These are phyloP conservation scores for Hypothenemus hampei DNA, from an alignment of 1,140 invertebrate genomes.

Conservation along the genomic window DNA sequence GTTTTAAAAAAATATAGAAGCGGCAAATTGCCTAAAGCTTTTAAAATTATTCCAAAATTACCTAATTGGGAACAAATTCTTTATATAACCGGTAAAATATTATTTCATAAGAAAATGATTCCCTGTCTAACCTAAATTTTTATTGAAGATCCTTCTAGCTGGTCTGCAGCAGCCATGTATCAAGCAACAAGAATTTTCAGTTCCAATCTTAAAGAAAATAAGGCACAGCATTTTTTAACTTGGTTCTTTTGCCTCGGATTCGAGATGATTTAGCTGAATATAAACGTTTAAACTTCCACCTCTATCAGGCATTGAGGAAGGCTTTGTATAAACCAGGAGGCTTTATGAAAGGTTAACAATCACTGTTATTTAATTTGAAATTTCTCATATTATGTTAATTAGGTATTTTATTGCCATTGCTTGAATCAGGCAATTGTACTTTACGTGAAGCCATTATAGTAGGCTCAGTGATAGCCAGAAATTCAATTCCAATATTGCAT, in stretches of 20 bases:
- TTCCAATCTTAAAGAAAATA: slow-evolving; percentile 91
- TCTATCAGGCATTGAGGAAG: slow-evolving; percentile 92
- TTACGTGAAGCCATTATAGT: slow-evolving; percentile 93
- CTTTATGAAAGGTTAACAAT: slow-evolving; percentile 94
- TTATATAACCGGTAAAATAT: slow-evolving; percentile 59
- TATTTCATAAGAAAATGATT: slow-evolving; percentile 39
- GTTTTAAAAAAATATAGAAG: slow-evolving; percentile 86
- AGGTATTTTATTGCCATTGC: slow-evolving; percentile 38
- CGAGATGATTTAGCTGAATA: slow-evolving; percentile 94
- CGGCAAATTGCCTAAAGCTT: slow-evolving; percentile 96
- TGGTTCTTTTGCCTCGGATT: slow-evolving; percentile 86
- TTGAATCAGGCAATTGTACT: slow-evolving; percentile 82
- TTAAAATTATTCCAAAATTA: slow-evolving; percentile 92
- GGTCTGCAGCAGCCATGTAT: slow-evolving; percentile 95
- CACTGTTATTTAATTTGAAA: slow-evolving; percentile 5
- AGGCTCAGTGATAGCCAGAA: slow-evolving; percentile 84
- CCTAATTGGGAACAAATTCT: slow-evolving; percentile 96
- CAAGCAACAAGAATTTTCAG: slow-evolving; percentile 92
- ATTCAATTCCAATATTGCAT: slow-evolving; percentile 94
- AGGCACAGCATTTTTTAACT: slow-evolving; percentile 97
- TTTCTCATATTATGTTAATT: not conserved
- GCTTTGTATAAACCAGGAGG: slow-evolving; percentile 94
- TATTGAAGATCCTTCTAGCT: slow-evolving; percentile 61
- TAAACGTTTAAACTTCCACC: slow-evolving; percentile 93
- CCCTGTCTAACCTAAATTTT: not conserved